Conservation (phyloP, 2,888 invertebrate genomes). For the Troides helena region DNA sequence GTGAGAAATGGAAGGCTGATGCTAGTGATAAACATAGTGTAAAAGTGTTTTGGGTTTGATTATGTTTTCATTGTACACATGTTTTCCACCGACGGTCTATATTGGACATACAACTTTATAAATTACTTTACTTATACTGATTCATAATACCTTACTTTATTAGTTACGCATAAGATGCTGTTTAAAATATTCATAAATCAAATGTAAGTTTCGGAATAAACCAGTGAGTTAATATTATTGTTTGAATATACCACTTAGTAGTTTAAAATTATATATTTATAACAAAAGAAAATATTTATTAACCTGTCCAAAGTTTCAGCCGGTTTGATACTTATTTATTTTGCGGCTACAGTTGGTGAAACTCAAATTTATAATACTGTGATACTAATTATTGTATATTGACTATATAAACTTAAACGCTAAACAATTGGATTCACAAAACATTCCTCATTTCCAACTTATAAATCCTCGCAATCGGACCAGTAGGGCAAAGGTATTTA, state of each 20-base stretch:
- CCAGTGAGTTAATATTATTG: constrained; percentile 8
- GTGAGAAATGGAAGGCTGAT: constrained; percentile 62
- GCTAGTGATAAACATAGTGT: constrained; percentile 62
- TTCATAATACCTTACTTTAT: constrained; percentile 15
- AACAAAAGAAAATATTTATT: too few relatives aligned
- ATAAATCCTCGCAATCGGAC: too few relatives aligned
- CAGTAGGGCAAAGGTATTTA: too few relatives aligned
- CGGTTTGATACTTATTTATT: too few relatives aligned
- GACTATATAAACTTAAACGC: too few relatives aligned
- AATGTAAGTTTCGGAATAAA: constrained; percentile 9
- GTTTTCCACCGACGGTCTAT: constrained; percentile 25
- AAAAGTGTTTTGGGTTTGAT: constrained; percentile 74
- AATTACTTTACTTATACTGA: constrained; percentile 12
- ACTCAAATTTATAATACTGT: too few relatives aligned
- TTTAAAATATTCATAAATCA: constrained; percentile 12
- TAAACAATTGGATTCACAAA: too few relatives aligned
- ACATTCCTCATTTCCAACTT: too few relatives aligned
- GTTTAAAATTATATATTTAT: not conserved
- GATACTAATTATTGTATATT: too few relatives aligned
- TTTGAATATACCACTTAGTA: constrained; percentile 1
- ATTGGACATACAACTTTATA: constrained; percentile 1
- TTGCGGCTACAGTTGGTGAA: too few relatives aligned
- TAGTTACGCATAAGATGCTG: constrained; percentile 7
- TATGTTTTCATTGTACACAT: constrained; percentile 46
- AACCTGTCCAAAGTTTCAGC: too few relatives aligned